A percentile compares a stretch with the other conserved stretches of the same genome.
Conservation (phyloP, 2,113 vertebrate species). For the Paramisgurnus dabryanus region DNA sequence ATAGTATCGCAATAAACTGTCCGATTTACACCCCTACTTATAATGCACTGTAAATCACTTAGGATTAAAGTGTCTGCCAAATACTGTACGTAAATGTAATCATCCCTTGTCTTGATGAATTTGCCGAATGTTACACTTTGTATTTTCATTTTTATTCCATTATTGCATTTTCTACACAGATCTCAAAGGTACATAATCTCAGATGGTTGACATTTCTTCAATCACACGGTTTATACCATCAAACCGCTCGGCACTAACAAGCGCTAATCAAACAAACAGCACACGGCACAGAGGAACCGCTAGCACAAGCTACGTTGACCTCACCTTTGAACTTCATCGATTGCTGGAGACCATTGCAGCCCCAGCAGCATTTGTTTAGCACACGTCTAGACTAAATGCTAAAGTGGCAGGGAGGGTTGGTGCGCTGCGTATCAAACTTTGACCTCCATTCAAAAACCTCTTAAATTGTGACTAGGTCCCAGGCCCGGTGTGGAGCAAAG, state of each 20-base stretch:
- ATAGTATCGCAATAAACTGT: too few relatives aligned
- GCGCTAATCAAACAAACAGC: neutral
- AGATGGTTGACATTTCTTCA: neutral
- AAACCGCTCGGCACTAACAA: neutral
- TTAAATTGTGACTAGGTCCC: slow-evolving; percentile 35
- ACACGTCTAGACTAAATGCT: slow-evolving; percentile 39
- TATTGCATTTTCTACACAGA: too few relatives aligned
- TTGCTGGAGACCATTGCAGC: slow-evolving; percentile 19
- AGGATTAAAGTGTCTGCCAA: too few relatives aligned
- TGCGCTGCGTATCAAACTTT: slow-evolving; percentile 11
- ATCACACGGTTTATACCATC: neutral
- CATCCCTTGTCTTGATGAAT: too few relatives aligned
- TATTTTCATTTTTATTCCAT: too few relatives aligned
- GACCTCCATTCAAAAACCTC: slow-evolving; percentile 27
- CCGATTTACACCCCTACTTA: too few relatives aligned
- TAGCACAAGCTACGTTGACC: neutral
- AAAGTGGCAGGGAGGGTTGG: slow-evolving; percentile 32
- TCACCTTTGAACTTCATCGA: slow-evolving; percentile 46
- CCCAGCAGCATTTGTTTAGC: slow-evolving; percentile 45
- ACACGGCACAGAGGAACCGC: neutral
- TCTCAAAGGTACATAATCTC: neutral
- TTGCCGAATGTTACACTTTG: too few relatives aligned
- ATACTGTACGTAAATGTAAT: too few relatives aligned
- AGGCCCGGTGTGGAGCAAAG: slow-evolving; percentile 9
- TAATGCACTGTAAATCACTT: too few relatives aligned